These are phyloP conservation scores for Petroica traversi DNA, from an alignment of 2,113 vertebrate species.

Conservation along the genomic window DNA sequence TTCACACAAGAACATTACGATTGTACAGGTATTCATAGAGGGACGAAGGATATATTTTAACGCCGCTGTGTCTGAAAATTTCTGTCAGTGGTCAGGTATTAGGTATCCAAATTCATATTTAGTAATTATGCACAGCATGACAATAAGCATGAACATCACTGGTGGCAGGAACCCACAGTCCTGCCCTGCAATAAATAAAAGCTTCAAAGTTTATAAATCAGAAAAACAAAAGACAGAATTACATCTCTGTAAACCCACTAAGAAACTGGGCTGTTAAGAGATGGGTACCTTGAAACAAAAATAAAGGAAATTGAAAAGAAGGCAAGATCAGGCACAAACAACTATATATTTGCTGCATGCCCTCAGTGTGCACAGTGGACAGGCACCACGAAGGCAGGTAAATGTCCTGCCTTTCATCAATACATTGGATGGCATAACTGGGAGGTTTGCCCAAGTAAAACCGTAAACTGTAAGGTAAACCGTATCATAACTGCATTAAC, in stretches of 20 bases:
- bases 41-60: not conserved
- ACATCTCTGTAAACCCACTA: not conserved
- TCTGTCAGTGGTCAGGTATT: not conserved
- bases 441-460: not conserved
- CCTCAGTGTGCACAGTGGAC: not conserved
- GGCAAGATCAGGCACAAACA: not conserved
- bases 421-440: not conserved
- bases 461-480: too few species aligned
- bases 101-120: not conserved
- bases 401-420: not conserved
- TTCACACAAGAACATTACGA: not conserved
- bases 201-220: not conserved
- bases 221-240: not conserved
- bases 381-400: not conserved
- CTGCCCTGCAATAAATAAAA: not conserved
- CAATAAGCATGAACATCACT: not conserved
- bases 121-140: not conserved
- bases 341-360: not conserved
- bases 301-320: not conserved
- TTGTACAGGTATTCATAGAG: not conserved
- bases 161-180: not conserved
- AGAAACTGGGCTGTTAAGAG: not conserved
- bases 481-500: not conserved
- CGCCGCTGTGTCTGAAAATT: fast-evolving
- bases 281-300: not conserved